Evolutionary conservation across 1,140 invertebrate genomes (phyloP).

Genomic region (Melanaphis sacchari): DNA sequence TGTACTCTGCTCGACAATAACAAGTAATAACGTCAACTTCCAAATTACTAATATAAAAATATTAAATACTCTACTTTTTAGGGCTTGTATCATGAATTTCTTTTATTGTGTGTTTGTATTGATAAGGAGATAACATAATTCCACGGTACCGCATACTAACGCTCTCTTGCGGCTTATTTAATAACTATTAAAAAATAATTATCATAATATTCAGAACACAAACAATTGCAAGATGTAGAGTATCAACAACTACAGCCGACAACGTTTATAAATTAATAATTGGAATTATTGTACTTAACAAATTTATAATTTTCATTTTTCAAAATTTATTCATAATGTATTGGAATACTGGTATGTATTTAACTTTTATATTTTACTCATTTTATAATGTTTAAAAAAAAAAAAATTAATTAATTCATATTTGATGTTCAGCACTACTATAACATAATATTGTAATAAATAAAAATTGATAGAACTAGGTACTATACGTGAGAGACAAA

Average conservation of each 20-base stretch:
- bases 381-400: neutral
- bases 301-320: neutral
- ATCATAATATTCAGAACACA: neutral
- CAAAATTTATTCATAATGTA: neutral
- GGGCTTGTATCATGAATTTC: conserved; percentile 50
- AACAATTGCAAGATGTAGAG: neutral
- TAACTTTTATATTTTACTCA: neutral
- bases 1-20: neutral
- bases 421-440: neutral
- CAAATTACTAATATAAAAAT: conserved; percentile 18
- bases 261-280: neutral
- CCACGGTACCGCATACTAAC: neutral
- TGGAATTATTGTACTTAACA: neutral
- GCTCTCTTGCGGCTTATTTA: neutral
- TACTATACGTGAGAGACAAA: neutral
- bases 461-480: neutral
- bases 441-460: neutral
- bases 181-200: neutral
- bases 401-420: neutral
- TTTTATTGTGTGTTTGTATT: conserved; percentile 52
- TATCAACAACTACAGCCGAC: neutral
- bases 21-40: conserved; percentile 12
- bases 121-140: conserved; percentile 54
- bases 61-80: conserved; percentile 33
- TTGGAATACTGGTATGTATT: neutral